Evolutionary conservation across 2,113 vertebrate genomes (phyloP), one percentile per base, ranked within the genome.

Genomic region (Neolamprologus toae): DNA sequence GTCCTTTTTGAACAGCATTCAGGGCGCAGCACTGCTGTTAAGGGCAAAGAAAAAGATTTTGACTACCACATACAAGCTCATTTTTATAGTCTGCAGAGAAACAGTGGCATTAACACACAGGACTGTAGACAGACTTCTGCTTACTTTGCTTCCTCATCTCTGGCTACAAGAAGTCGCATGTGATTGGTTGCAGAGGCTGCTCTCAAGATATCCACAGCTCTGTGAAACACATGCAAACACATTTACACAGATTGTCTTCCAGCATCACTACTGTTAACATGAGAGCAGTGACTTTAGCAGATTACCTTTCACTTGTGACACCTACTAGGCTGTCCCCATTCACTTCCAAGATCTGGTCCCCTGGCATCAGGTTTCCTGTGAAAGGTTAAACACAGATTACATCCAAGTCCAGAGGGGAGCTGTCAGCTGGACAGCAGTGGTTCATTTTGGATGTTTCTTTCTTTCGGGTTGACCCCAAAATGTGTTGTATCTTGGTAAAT

Each of bases 281-380:
- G 9, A 8, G 35, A 42, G 12, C 16, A 73, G 13, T 5, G 3
- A 35, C 21, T 42, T 84, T 1, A 76, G 2, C 47, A 14, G 10
- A 17, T 78, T 96, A 98, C 98, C 97, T 97, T 84, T 98, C 98
- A 0, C 97, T 98, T 9, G 98, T 98, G 45, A 98, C 97, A 73
- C 98, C 97, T 37, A 97, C 95, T 54, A 98, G 88, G 89, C 96
- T 97, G 51, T 98, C 97, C 33, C 98, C 98, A 2, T 98, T 98
- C 84, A 98, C 98, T 90, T 98, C 98, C 93, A 98, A 90, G 92
- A 98, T 98, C 95, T 98, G 98, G 94, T 98, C 98, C 76, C 98
- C 98, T 55, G 98, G 95, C 91, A 97, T 93, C 61, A 98, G 96
- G 87, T 97, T 97, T 23, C 98, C 98, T 98, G 86, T 51, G 23